These are phyloP conservation scores for Australoheros scitulus DNA, from an alignment of 2,113 vertebrate species.

Conservation along the genomic window DNA sequence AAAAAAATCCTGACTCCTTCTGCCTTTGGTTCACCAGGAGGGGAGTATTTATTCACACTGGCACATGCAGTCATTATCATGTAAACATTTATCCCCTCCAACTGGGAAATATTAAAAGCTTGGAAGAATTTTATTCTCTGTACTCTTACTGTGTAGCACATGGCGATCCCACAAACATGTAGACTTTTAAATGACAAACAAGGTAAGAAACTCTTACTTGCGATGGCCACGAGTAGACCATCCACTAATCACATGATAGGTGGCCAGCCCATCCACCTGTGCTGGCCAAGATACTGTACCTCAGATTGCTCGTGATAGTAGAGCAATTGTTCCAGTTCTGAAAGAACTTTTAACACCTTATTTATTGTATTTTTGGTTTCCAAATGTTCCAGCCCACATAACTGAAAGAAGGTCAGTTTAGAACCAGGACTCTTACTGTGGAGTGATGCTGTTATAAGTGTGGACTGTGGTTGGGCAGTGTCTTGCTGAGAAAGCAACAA, in stretches of 20 bases:
- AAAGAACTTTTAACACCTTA: not conserved
- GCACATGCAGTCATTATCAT: not conserved
- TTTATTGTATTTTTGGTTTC: not conserved
- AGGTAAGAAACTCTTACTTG: not conserved
- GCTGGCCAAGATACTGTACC: not conserved
- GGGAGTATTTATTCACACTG: not conserved
- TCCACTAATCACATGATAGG: not conserved
- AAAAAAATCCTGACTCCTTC: not conserved
- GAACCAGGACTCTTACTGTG: not conserved
- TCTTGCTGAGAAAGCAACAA: too few species aligned
- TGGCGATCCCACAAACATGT: not conserved
- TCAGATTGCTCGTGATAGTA: not conserved
- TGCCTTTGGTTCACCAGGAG: not conserved
- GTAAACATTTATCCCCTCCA: not conserved
- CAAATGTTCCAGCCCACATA: not conserved
- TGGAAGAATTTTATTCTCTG: not conserved
- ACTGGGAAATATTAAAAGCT: not conserved
- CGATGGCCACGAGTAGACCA: rapidly evolving
- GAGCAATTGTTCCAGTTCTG: not conserved
- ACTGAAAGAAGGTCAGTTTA: too few species aligned
- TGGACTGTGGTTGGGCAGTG: not conserved
- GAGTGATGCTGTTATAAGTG: rapidly evolving
- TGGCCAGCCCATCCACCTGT: not conserved
- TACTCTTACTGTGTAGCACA: not conserved
- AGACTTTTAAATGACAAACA: not conserved